Evolutionary conservation across 2,113 vertebrate species (phyloP), one percentile per base, ranked within the genome.

Genomic region (Cercocebus atys): DNA sequence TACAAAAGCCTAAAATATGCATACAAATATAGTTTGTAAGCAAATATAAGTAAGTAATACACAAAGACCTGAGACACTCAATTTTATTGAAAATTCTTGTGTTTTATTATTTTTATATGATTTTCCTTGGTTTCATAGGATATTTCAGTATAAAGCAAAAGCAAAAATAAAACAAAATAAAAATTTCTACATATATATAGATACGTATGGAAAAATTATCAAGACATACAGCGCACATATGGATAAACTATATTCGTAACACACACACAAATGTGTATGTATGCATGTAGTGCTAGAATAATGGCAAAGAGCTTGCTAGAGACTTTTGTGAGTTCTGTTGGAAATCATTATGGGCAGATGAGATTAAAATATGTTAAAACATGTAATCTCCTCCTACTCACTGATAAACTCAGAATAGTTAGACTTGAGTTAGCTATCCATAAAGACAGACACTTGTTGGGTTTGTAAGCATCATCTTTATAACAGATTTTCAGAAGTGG

Each of bases 61-160:
- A 57, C 22, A 78, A 89, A 95, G 25, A 79, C 4, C 1, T 7
- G n/a, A 90, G 22, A 83, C 6, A 5, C 47, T 79, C 5, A 59
- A 55, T 83, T 89, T n/a, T 61, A 40, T 59, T 76, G 32, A 83
- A 95, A 92, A 80, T 47, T 87, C 4, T 73, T 92, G 32, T 5
- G 72, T 94, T 93, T 73, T 73, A 11, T 75, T 89, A 91, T 61
- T 94, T 85, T 22, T 35, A 75, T 13, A 78, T 25, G 38, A 68
- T 87, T 93, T 75, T 61, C 38, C 9, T 94, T 95, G 75, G 68
- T 96, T 82, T 95, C 66, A 87, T 27, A 78, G 55, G 4, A 47
- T 8, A 85, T 52, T 92, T 95, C 35, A 92, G 61, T 84, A 4
- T 55, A 87, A 95, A 76, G 30, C 17, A 66, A 95, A 90, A 95